Evolutionary conservation across 2,797 vertebrate species (phyloP).

Genomic region (Bradypodion ventrale): DNA sequence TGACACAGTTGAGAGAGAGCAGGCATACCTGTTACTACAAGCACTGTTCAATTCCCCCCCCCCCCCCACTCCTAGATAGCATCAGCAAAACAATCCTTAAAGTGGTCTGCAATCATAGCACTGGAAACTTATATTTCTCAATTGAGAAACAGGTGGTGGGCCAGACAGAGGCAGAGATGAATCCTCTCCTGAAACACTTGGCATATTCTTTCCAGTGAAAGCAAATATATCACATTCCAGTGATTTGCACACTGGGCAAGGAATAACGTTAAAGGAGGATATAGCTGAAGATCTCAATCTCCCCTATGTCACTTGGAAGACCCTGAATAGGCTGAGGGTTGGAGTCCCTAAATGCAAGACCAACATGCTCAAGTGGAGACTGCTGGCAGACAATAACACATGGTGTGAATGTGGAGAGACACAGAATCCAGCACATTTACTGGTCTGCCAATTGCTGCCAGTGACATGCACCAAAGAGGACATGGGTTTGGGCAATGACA

Average conservation of each 20-base stretch:
- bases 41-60: slow-evolving; percentile 54
- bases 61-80: neutral
- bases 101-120: neutral
- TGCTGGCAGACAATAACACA: too few species aligned
- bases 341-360: too few species aligned
- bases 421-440: too few species aligned
- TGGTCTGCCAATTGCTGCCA: too few species aligned
- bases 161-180: slow-evolving; percentile 56
- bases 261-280: too few species aligned
- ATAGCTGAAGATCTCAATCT: too few species aligned
- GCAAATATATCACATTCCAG: slow-evolving; percentile 72
- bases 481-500: too few species aligned
- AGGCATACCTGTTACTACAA: neutral
- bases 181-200: slow-evolving; percentile 50
- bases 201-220: slow-evolving; percentile 71
- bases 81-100: neutral
- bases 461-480: too few species aligned
- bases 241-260: slow-evolving; percentile 71
- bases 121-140: neutral
- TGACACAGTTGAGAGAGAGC: slow-evolving; percentile 9
- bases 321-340: too few species aligned
- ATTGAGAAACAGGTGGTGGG: slow-evolving; percentile 46
- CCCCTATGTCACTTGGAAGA: too few species aligned
- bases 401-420: too few species aligned
- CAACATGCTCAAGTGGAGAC: too few species aligned